Percentiles rank a stretch among this genome's conserved stretches.
phyloP scores from a whole-genome alignment of 2,888 invertebrate species.

The Bembecia ichneumoniformis region DNA sequence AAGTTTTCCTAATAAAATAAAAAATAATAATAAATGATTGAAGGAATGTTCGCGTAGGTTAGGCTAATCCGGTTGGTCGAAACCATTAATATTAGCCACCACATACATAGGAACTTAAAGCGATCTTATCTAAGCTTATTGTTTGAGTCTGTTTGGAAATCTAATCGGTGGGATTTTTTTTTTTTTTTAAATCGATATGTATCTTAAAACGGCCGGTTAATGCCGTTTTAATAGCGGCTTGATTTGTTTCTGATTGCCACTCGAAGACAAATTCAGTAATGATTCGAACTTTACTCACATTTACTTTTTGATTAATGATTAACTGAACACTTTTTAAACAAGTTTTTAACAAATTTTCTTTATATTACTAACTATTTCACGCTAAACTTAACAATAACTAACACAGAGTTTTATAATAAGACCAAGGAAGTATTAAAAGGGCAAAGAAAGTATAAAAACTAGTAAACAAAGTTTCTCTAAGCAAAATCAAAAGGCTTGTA shows the following conservation, averaged over 20 bases:
- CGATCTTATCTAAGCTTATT: slow-evolving; percentile 5
- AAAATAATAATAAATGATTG: too few species aligned
- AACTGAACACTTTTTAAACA: slow-evolving; percentile 6
- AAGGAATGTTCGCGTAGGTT: neutral
- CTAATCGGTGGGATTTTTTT: slow-evolving; percentile 29
- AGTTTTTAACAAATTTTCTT: too few species aligned
- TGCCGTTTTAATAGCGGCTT: slow-evolving; percentile 58
- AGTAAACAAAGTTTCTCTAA: too few species aligned
- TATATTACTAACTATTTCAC: neutral
- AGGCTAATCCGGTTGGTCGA: neutral
- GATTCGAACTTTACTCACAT: slow-evolving; percentile 14
- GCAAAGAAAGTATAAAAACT: too few species aligned
- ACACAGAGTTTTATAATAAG: too few species aligned
- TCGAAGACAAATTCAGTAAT: slow-evolving; percentile 22
- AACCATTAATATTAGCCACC: neutral
- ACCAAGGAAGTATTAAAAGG: too few species aligned
- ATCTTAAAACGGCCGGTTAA: slow-evolving; percentile 44
- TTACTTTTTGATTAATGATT: slow-evolving; percentile 42
- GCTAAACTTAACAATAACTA: neutral
- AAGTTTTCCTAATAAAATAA: too few species aligned
- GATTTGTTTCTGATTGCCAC: slow-evolving; percentile 60
- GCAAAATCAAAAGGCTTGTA: too few species aligned
- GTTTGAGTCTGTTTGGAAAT: slow-evolving; percentile 30
- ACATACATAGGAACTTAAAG: neutral
- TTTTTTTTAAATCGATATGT: slow-evolving; percentile 50